These are phyloP conservation scores for Microtus richardsoni DNA, from an alignment of 2,113 vertebrate genomes.

Conservation along the genomic window DNA sequence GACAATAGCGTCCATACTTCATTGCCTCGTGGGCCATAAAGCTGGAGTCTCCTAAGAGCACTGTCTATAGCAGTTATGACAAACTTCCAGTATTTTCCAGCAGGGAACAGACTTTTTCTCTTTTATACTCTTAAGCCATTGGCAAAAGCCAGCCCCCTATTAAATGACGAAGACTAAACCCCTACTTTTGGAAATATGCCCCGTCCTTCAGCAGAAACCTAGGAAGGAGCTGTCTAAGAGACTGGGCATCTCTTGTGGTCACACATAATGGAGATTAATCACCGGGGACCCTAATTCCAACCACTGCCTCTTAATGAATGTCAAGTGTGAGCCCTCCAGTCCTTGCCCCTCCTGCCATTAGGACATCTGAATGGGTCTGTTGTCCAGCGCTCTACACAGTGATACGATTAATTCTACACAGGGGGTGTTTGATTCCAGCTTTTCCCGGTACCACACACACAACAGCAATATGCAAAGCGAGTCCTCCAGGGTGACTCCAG, in stretches of 20 bases:
- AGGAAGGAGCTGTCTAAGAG: slow-evolving; percentile 72
- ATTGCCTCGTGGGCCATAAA: slow-evolving; percentile 39
- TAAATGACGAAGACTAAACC: slow-evolving; percentile 77
- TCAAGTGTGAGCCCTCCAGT: slow-evolving; percentile 64
- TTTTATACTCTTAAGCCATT: slow-evolving; percentile 76
- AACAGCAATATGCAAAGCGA: not conserved
- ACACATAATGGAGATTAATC: slow-evolving; percentile 70
- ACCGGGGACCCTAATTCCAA: slow-evolving; percentile 69
- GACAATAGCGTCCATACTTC: slow-evolving; percentile 59
- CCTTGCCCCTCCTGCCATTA: not conserved
- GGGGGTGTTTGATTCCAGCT: not conserved
- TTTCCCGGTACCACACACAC: slow-evolving; percentile 7
- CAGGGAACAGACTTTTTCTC: slow-evolving; percentile 68
- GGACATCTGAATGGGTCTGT: not conserved
- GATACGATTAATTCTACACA: slow-evolving; percentile 58
- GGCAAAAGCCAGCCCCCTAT: slow-evolving; percentile 77
- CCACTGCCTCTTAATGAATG: slow-evolving; percentile 66
- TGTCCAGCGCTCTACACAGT: slow-evolving; percentile 31
- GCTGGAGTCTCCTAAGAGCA: slow-evolving; percentile 61
- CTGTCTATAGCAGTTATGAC: slow-evolving; percentile 72
- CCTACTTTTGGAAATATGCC: slow-evolving; percentile 72
- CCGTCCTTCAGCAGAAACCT: slow-evolving; percentile 61
- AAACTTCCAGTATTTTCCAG: slow-evolving; percentile 69
- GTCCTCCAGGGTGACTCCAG: not conserved
- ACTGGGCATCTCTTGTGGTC: slow-evolving; percentile 31